Evolutionary conservation across 2,797 vertebrate species (phyloP).

Genomic region (Rhinogobio ventralis): DNA sequence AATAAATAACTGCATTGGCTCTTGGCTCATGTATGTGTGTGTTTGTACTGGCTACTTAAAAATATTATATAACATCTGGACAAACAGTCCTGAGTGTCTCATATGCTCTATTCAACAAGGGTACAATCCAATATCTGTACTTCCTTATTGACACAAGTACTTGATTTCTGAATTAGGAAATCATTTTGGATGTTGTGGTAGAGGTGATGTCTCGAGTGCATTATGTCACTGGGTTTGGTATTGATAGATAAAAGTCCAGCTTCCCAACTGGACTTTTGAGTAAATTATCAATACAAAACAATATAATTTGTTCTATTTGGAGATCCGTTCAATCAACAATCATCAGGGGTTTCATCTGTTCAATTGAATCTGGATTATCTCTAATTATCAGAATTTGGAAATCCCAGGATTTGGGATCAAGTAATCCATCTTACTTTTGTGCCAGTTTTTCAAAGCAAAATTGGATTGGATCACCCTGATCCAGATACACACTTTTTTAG

Average conservation of each 20-base stretch:
- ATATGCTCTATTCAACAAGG: not conserved
- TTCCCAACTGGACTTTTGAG: slow-evolving; percentile 9
- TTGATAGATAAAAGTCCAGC: slow-evolving; percentile 30
- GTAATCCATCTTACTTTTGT: too few relatives aligned
- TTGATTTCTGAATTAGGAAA: slow-evolving; percentile 16
- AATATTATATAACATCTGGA: not conserved
- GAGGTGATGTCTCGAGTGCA: not conserved
- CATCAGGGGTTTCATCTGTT: not conserved
- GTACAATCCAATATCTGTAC: slow-evolving; percentile 22
- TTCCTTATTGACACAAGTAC: slow-evolving; percentile 2
- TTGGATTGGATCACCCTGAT: too few relatives aligned
- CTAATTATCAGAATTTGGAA: too few relatives aligned
- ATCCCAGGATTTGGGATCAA: too few relatives aligned
- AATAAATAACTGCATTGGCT: not conserved
- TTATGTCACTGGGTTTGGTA: slow-evolving; percentile 6
- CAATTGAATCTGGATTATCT: too few relatives aligned
- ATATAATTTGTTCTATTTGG: not conserved
- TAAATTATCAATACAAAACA: not conserved
- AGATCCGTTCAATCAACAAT: not conserved
- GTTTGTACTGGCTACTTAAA: not conserved
- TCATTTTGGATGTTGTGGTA: not conserved
- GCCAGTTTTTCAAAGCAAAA: too few relatives aligned
- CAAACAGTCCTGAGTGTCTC: not conserved
- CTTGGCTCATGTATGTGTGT: not conserved
- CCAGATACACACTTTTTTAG: too few relatives aligned